A percentile compares a stretch with the other conserved stretches of the same genome.
These are phyloP conservation scores for Procambarus virginalis DNA, from an alignment of 1,140 invertebrate species.

Conservation along the genomic window DNA sequence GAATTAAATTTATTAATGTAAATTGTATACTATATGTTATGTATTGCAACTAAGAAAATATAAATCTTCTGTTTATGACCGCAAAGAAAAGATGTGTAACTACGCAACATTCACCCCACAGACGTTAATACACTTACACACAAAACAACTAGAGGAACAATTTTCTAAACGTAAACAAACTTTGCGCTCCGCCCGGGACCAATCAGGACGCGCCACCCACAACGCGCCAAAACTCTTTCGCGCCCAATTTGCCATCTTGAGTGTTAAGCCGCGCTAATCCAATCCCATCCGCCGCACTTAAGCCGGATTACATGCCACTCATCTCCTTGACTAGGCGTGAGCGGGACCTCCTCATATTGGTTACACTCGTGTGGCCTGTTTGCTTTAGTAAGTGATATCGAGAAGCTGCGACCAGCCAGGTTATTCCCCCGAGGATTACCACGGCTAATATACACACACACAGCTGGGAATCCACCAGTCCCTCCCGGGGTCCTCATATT, in stretches of 20 bases:
- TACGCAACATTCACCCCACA: too few species aligned
- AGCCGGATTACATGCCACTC: conserved; percentile 56
- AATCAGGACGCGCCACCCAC: neutral
- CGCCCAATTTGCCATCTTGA: conserved; percentile 56
- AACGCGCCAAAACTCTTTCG: conserved; percentile 9
- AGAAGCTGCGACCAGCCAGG: neutral
- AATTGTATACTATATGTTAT: too few species aligned
- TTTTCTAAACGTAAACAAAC: neutral
- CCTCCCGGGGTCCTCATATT: neutral
- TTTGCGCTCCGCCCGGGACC: neutral
- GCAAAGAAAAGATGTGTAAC: too few species aligned
- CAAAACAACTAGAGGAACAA: neutral
- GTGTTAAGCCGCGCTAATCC: conserved; percentile 54
- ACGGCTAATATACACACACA: neutral
- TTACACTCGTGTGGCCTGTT: conserved; percentile 24
- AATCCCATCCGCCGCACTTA: conserved; percentile 55
- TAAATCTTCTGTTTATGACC: too few species aligned
- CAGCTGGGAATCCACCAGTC: neutral
- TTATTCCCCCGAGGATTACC: neutral
- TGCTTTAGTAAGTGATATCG: conserved; percentile 29
- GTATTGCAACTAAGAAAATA: too few species aligned
- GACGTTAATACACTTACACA: too few species aligned
- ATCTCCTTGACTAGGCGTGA: conserved; percentile 33
- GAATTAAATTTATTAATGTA: too few species aligned
- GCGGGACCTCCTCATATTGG: conserved; percentile 9